Evolutionary conservation across 2,888 invertebrate species (phyloP), one percentile per base, ranked within the genome.

Genomic region (Protula sp.): DNA sequence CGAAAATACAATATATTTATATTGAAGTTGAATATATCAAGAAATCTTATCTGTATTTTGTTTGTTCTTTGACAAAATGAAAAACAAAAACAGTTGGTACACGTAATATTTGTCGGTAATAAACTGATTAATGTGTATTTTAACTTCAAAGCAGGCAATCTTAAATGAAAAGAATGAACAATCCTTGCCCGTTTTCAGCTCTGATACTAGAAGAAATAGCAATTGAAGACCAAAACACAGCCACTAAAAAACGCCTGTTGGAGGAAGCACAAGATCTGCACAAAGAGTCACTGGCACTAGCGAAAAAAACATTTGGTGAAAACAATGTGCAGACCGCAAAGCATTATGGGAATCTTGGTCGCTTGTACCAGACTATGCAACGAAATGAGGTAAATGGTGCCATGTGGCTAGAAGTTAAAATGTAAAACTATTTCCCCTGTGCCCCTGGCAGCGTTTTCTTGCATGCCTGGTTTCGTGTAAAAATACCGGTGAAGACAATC

Each of bases 301-400:
- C 92, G 19, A 86, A 87, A 81, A 86, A 87, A 77, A 88, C 90
- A 0, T 94, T 94, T 80, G 94, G 95, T 0, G 93, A 94, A 82
- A 87, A 88, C 77, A 94, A 94, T 82, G 92, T 94, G 45, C 93
- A 94, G 84, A 94, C 94, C 0, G 94, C 94, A 56, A 94, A 94
- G 78, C 93, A 94, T 81, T 95, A 94, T 82, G 94, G 94, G 14
- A 95, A 95, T 84, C 85, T 95, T 55, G 95, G 95, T 59, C 84
- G 95, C 19, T 85, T 95, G 19, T 94, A 94, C 83, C 94, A 95
- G 83, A 92, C 92, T 75, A 94, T 94, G 93, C 87, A 87, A 76
- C 87, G 88, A 77, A 93, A 87, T 81, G 85, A 87, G 82, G 90
- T 90, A 75, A 65, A 5, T 38, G n/a, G n/a, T n/a, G n/a, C n/a